Evolutionary conservation across 53 echinoderm and acorn worm genomes (phyloP), one percentile per base, ranked within the genome.

Genomic region (Paelopatides confundens): DNA sequence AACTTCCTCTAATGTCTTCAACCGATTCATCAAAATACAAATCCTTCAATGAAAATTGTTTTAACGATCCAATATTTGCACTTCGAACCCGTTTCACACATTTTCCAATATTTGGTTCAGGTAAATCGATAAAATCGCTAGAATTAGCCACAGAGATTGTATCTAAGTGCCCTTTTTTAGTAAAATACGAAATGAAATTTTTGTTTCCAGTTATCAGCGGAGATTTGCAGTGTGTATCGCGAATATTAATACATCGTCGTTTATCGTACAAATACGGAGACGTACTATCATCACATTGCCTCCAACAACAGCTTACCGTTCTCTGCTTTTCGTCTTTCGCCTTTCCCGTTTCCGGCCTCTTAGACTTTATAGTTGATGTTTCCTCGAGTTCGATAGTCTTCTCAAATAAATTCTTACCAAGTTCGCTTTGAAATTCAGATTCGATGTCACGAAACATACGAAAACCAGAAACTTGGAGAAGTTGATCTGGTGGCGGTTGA

Each of bases 341-440:
- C 12, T 12, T 43, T 1, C 43, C 43, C 12, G 43, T 43, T 8
- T 8, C 43, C 8, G 43, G 43, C 43, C 8, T 8, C 9, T 58
- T 58, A 21, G 26, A 15, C 5, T 18, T 18, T 21, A 21, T n/a
- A 58, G 58, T 27, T 23, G 63, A 43, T 21, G 64, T 83, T 43
- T 83, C 84, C 24, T 38, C 3, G 3, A 77, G 39, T 58, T 97
- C 90, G 0, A 97, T 90, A 21, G 98, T 81, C 46, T 93, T 69
- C 12, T 97, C 98, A 90, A 97, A 97, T 49, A 97, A 89, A 62
- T 88, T 88, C 86, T 95, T 95, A 12, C 98, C 95, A 0, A 97
- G 91, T 26, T 94, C 92, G 37, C 89, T 89, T 62, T 97, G 98
- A 54, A 97, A 97, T 86, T 97, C 94, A 21, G 98, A 97, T 69